These are phyloP conservation scores for Onthophagus taurus DNA, from an alignment of 1,140 invertebrate genomes.

Conservation along the genomic window DNA sequence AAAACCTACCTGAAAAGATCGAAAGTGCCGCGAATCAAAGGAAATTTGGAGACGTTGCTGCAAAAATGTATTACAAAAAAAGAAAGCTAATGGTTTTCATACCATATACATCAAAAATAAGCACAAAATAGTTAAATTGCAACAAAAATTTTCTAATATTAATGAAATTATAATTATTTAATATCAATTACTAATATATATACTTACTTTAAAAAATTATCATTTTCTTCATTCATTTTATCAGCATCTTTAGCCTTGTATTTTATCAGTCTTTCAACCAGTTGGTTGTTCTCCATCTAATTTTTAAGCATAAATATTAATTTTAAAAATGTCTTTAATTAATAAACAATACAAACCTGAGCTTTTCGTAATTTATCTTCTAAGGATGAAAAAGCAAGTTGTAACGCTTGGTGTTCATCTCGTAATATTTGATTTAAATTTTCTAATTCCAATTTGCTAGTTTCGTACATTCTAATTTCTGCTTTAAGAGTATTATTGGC, in stretches of 20 bases:
- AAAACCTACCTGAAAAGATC: conserved; percentile 64
- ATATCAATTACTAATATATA: no score
- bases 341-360: conserved; percentile 61
- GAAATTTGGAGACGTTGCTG: conserved; percentile 1
- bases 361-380: conserved; percentile 82
- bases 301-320: no score
- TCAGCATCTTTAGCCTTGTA: conserved; percentile 91
- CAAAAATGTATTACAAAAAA: no score
- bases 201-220: conserved; percentile 77
- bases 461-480: conserved; percentile 56
- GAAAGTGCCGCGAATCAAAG: conserved; percentile 43
- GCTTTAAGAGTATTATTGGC: conserved; percentile 53
- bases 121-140: no score
- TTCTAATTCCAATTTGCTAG: conserved; percentile 61
- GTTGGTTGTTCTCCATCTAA: conserved; percentile 80
- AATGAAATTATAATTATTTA: no score
- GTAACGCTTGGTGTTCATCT: conserved; percentile 91
- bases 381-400: conserved; percentile 77
- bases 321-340: no score
- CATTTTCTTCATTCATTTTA: conserved; percentile 89
- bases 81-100: no score
- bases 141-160: no score
- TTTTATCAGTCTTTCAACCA: conserved; percentile 79
- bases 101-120: no score
- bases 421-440: conserved; percentile 76